phyloP scores from a whole-genome alignment of 2,888 invertebrate genomes.

The Drosophila nr. perissopoda region DNA sequence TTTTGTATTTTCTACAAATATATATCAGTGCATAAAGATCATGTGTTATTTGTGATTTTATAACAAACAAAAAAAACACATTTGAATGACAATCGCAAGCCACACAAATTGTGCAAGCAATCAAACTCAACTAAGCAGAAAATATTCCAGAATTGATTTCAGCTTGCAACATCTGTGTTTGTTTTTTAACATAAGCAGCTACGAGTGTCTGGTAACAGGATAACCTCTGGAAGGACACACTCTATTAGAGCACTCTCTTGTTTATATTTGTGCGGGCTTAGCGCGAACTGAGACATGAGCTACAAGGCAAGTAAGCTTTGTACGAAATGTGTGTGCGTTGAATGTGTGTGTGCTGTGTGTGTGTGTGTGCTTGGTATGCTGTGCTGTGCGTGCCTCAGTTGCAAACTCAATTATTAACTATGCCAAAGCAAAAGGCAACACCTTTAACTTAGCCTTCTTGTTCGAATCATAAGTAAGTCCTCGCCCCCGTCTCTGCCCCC shows the following conservation, averaged over 20 bases:
- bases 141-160: background rate
- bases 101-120: background rate
- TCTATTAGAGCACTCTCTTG: background rate
- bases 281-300: conserved; percentile 57
- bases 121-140: background rate
- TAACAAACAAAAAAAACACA: background rate
- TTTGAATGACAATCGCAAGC: background rate
- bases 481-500: background rate
- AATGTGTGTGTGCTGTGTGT: conserved; percentile 12
- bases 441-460: conserved; percentile 54
- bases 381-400: conserved; percentile 71
- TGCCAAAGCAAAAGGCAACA: conserved; percentile 65
- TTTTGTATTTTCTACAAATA: background rate
- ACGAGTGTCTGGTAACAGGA: background rate
- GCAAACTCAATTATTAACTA: conserved; percentile 79
- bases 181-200: background rate
- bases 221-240: background rate
- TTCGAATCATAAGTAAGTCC: conserved; percentile 51
- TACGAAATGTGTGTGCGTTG: conserved; percentile 6
- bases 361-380: conserved; percentile 23
- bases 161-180: background rate
- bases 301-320: conserved; percentile 29
- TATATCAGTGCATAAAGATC: background rate
- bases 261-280: conserved; percentile 40
- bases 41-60: background rate